Evolutionary conservation across 2,888 invertebrate species (phyloP), one percentile per base, ranked within the genome.

Genomic region (Drosophila fungiperda): DNA sequence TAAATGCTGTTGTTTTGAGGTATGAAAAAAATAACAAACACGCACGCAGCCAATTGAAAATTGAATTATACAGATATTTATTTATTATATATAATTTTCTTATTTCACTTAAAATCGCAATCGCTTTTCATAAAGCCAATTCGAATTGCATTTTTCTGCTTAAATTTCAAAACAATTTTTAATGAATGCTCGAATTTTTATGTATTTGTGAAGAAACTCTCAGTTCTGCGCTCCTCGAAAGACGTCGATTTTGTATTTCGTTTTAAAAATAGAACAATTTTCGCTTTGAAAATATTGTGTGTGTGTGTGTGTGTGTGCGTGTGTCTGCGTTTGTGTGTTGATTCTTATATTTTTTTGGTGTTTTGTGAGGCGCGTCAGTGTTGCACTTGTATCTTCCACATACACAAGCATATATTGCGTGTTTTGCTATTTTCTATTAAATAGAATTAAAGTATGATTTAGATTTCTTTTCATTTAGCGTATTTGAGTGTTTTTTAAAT

Each of bases 191-290:
- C 68, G 67, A 78, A 71, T 64, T 68, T 80, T 80, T 71, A 40
- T 65, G 40, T 61, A 32, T 60, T 17, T 29, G 9, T 33, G 52
- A 36, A 32, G 33, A 75, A 68, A 54, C 53, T 75, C 62, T 60
- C 50, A 57, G 77, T 70, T 74, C 70, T 63, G 42, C 63, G 62
- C 48, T 73, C 42, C 36, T 17, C 42, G 45, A n/a, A 23, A 32
- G 26, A 23, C 45, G 52, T 73, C 29, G 78, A 52, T 71, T 67
- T 68, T 72, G 54, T 52, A 53, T 71, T 57, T 73, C 57, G 49
- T 65, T 65, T 78, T 82, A 82, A 74, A 74, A 78, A 82, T 79
- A 79, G 75, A 74, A 74, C 57, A 78, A 79, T 79, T 78, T 78
- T 76, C 62, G 76, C 80, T 79, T 74, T 69, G 20, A 59, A 74